Conservation (phyloP, 53 echinoderm and acorn worm species). For the Stichopus horrens region DNA sequence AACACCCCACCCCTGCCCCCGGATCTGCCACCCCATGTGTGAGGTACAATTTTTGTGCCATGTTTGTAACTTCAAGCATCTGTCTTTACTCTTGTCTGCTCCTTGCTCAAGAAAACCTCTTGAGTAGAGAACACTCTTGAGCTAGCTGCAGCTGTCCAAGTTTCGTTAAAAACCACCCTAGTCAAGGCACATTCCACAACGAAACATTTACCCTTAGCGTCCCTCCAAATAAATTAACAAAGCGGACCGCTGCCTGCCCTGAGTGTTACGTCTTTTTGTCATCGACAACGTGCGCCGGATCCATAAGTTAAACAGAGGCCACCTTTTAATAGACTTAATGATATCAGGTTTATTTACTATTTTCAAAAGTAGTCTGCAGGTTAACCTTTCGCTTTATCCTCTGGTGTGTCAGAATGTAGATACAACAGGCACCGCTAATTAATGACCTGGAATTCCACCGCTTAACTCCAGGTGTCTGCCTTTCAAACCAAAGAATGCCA, state of each 20-base stretch:
- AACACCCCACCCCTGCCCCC: no score
- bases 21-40: no score
- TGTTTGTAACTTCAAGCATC: no score
- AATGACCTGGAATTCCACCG: conserved; percentile 19
- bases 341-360: conserved; percentile 16
- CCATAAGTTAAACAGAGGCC: conserved; percentile 19
- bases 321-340: conserved; percentile 9
- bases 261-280: not conserved
- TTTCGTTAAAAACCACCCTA: not conserved
- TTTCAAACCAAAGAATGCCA: not conserved
- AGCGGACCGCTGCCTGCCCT: not conserved
- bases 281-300: not conserved
- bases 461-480: conserved; percentile 9
- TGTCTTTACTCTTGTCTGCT: no score
- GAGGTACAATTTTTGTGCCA: no score
- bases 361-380: not conserved
- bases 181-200: not conserved
- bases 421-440: conserved; percentile 3
- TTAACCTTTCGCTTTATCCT: not conserved
- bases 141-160: not conserved
- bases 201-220: not conserved
- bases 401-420: conserved; percentile 15
- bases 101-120: no score
- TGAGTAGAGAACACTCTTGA: no score
- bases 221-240: conserved; percentile 3